A percentile compares a stretch with the other conserved stretches of the same genome.
Evolutionary conservation across 2,888 invertebrate species (phyloP).

Genomic region (Xanthostigma xanthostigma): DNA sequence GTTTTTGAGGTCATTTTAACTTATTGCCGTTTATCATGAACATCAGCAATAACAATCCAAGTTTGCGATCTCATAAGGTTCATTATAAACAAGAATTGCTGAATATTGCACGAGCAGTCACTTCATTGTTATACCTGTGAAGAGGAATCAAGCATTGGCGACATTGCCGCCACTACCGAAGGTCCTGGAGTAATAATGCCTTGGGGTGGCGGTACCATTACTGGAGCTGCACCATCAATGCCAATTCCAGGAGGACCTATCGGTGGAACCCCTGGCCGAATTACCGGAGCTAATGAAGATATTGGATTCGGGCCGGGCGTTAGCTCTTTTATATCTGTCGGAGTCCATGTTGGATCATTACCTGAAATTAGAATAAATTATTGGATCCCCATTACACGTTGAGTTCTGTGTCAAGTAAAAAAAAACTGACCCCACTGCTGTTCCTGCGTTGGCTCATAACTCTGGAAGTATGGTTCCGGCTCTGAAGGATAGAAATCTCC

Average conservation of each 20-base stretch:
- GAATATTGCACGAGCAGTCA: constrained; percentile 9
- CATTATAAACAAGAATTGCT: neutral
- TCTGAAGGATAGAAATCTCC: constrained; percentile 34
- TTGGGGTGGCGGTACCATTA: constrained; percentile 24
- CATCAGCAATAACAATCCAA: too few relatives aligned
- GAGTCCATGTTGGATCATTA: constrained; percentile 39
- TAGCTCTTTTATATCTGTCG: constrained; percentile 51
- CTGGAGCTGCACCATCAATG: constrained; percentile 11
- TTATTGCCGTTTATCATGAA: too few relatives aligned
- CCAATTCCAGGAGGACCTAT: constrained; percentile 22
- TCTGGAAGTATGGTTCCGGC: constrained; percentile 37
- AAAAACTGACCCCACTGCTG: constrained; percentile 44
- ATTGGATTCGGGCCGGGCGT: constrained; percentile 38
- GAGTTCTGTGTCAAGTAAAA: neutral
- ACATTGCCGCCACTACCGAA: constrained; percentile 12
- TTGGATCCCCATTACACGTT: constrained; percentile 8
- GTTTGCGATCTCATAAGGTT: too few relatives aligned
- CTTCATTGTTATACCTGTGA: constrained; percentile 16
- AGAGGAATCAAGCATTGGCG: constrained; percentile 8
- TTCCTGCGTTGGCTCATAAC: constrained; percentile 60
- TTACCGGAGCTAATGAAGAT: constrained; percentile 3
- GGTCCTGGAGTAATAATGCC: constrained; percentile 18
- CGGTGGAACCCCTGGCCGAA: constrained; percentile 18
- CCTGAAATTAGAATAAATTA: constrained; percentile 27
- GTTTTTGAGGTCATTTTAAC: too few relatives aligned